phyloP scores from a whole-genome alignment of 2,888 invertebrate species.

The Tanypteryx hageni region DNA sequence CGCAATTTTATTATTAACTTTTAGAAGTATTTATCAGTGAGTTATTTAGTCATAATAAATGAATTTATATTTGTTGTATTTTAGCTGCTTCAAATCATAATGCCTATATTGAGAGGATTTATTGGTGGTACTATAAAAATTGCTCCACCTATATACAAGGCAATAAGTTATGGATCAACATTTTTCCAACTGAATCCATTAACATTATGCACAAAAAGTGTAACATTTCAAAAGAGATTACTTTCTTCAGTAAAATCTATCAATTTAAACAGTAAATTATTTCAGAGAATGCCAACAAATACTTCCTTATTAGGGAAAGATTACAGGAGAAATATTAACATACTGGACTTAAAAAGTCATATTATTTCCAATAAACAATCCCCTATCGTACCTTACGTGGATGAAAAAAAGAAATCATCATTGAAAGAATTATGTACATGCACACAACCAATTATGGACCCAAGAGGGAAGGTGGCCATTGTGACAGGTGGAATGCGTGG shows the following conservation, averaged over 20 bases:
- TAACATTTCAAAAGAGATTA: not conserved
- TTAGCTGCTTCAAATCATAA: not conserved
- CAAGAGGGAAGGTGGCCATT: conserved; percentile 70
- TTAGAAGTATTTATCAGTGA: too few relatives aligned
- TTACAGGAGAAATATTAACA: not conserved
- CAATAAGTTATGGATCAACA: not conserved
- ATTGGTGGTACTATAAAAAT: not conserved
- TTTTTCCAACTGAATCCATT: not conserved
- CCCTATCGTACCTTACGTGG: not conserved
- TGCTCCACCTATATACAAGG: not conserved
- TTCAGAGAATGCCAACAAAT: not conserved
- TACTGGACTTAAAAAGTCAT: not conserved
- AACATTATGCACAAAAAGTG: too few relatives aligned
- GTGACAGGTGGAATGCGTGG: conserved; percentile 70
- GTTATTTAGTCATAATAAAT: too few relatives aligned
- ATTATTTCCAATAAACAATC: not conserved
- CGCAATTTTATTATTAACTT: too few relatives aligned
- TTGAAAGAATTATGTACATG: not conserved
- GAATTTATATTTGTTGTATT: too few relatives aligned
- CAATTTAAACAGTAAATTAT: not conserved
- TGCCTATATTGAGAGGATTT: not conserved
- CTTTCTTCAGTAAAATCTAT: not conserved
- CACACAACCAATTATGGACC: conserved; percentile 52
- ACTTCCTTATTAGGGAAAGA: not conserved
- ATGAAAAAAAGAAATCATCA: not conserved